Conservation (phyloP, 2,797 vertebrate genomes). For the Limosa lapponica region DNA sequence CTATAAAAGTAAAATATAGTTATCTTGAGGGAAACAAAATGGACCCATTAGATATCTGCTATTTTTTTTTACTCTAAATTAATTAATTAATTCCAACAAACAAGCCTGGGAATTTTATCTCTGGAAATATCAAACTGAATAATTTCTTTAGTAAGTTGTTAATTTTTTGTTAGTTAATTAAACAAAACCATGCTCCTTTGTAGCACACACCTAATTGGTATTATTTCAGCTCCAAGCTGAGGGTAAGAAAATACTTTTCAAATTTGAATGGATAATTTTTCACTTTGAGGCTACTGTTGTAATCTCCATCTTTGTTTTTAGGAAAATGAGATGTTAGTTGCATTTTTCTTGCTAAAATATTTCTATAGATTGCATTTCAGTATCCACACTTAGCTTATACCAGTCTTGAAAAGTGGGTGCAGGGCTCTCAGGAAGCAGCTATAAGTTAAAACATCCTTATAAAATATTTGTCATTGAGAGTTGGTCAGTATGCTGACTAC, state of each 20-base stretch:
- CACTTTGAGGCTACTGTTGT: neutral
- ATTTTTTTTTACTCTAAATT: neutral
- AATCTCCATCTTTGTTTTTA: neutral
- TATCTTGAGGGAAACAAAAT: neutral
- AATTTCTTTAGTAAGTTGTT: neutral
- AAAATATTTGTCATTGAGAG: neutral
- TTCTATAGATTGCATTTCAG: neutral
- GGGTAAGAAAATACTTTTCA: neutral
- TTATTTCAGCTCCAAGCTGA: neutral
- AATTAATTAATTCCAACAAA: neutral
- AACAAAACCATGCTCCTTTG: neutral
- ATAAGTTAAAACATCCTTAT: neutral
- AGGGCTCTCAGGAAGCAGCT: neutral
- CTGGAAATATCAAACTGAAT: neutral
- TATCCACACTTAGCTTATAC: neutral
- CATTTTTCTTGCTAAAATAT: neutral
- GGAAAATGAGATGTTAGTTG: neutral
- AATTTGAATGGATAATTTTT: neutral
- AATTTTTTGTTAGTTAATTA: neutral
- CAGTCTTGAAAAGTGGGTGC: neutral
- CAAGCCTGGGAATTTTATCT: neutral
- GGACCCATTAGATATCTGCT: fast-evolving
- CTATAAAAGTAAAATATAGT: neutral
- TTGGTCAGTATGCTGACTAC: neutral
- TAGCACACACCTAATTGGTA: fast-evolving